These are phyloP conservation scores for Epistrophe grossulariae DNA, from an alignment of 2,888 invertebrate species.

Conservation along the genomic window DNA sequence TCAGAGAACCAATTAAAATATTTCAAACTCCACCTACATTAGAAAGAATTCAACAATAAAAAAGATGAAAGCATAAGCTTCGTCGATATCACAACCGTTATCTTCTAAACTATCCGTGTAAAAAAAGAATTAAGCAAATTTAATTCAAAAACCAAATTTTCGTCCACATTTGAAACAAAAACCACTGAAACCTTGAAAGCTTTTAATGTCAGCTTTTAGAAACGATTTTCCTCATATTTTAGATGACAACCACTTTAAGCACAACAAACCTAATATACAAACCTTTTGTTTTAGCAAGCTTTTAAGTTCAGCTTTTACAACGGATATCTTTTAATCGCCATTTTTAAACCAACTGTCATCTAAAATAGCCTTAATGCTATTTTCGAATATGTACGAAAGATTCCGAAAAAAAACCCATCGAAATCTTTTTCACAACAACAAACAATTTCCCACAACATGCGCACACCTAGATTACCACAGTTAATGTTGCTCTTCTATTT, in stretches of 20 bases:
- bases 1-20: not conserved
- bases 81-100: not conserved
- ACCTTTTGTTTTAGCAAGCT: not conserved
- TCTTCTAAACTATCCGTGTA: no score
- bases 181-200: not conserved
- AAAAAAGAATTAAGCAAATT: not conserved
- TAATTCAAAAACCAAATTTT: not conserved
- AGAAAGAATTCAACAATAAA: not conserved
- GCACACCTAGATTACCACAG: constrained; percentile 42
- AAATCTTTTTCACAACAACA: not conserved
- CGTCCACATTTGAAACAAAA: no score
- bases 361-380: not conserved
- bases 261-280: no score
- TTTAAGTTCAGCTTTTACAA: not conserved
- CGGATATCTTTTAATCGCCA: not conserved
- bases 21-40: not conserved
- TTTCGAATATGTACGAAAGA: constrained; percentile 19
- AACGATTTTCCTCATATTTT: no score
- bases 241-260: not conserved
- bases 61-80: not conserved
- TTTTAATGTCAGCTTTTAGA: not conserved
- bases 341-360: constrained; percentile 14
- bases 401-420: not conserved
- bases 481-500: constrained; percentile 23
- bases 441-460: constrained; percentile 51